Conservation (phyloP, 30 jellyfish, hydroid and myxozoan species). For the Aurelia aurita region DNA sequence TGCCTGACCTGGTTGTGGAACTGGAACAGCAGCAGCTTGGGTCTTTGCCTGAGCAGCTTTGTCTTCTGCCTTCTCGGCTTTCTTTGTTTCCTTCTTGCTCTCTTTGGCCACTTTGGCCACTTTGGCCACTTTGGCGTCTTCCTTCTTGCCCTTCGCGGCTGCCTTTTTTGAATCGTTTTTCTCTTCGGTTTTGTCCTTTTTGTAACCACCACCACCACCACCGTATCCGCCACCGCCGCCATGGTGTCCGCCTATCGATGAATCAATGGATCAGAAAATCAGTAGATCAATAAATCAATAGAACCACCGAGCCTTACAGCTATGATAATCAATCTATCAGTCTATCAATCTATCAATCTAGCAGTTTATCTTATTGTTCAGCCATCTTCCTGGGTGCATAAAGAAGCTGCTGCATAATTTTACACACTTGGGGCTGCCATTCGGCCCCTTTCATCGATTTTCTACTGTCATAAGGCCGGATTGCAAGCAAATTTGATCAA, state of each 20-base stretch:
- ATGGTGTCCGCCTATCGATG: slow-evolving; percentile 55
- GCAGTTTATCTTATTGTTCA: no score
- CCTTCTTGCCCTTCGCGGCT: not conserved
- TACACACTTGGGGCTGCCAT: no score
- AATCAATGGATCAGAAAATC: no score
- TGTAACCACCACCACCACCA: slow-evolving; percentile 80
- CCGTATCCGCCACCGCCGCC: slow-evolving; percentile 48
- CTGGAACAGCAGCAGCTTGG: slow-evolving; percentile 56
- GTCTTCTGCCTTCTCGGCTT: slow-evolving; percentile 31
- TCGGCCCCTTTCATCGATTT: no score
- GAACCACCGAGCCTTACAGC: no score
- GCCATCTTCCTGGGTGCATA: no score
- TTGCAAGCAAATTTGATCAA: no score
- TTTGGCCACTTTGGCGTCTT: slow-evolving; percentile 15
- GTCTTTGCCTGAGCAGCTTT: slow-evolving; percentile 23
- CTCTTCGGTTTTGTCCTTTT: slow-evolving; percentile 54
- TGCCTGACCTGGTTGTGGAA: slow-evolving; percentile 59
- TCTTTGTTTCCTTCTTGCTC: slow-evolving; percentile 9
- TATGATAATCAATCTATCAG: no score
- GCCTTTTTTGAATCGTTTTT: slow-evolving; percentile 2
- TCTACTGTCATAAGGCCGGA: no score
- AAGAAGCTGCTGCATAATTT: no score
- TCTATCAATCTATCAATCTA: no score
- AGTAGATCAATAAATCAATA: no score
- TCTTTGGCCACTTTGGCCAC: slow-evolving; percentile 36